Base-by-base conservation (phyloP, 2,888 invertebrate species). In the Microctonus aethiopoides region DNA sequence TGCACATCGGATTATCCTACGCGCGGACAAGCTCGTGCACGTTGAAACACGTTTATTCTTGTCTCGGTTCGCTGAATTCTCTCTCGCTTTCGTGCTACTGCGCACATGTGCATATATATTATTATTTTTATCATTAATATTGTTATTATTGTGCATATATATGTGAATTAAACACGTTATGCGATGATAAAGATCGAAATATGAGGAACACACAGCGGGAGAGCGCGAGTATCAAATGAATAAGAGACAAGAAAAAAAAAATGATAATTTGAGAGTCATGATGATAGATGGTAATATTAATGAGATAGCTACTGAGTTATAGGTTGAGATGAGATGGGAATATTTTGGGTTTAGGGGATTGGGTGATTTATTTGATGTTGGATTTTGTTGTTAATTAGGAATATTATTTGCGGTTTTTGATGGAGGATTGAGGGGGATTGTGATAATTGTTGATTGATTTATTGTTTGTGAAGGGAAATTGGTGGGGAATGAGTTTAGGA, bases 1-100 rank as follows among this genome's bases (percentile, higher is more conserved):
- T 34, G 34, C 57, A 57, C 34, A 29, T 16, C 34, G 34, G 56
- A 65, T 65, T 65, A 65, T 56, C 39, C 34, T 65, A 64, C 64
- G 64, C 64, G 34, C 64, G 32, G 54, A 36, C 54, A 46, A 66
- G 46, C 57, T 59, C 66, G 34, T 22, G 51, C 46, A 20, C 57
- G 13, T 51, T 67, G n/a, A 16, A 7, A 16, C 9, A 7, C 16
- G 16, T 46, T 16, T 20, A 32, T 57, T 34, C 34, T 32, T 16
- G 24, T 51, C 51, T 41, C 65, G 65, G 39, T 57, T 29, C 64
- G 64, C 54, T 54, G 54, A 24, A 24, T 39, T 24, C 64, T 34
- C 13, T 36, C 57, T 22, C 54, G 24, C 36, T 52, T 41, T 39
- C 36, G 22, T 32, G 13, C 32, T 57, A 57, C 34, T 26, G 29